Evolutionary conservation across 37 sponge, comb jelly and placozoan species (phyloP).

Genomic region (Oscarella lobularis): DNA sequence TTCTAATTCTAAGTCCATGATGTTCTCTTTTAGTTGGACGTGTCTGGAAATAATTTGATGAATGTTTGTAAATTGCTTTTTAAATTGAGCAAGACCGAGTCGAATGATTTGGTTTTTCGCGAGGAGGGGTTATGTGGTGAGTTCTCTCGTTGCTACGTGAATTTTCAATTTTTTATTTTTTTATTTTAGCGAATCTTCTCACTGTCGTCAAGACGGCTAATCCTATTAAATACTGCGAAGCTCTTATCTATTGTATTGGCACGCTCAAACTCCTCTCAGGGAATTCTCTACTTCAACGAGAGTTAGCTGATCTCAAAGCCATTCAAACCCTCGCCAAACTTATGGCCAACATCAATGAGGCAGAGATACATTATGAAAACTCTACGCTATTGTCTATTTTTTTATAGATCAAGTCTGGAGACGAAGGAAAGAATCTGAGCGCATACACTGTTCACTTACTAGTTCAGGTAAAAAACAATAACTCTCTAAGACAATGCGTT

Average conservation of each 20-base stretch:
- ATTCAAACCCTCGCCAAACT: background rate
- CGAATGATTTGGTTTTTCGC: conserved; percentile 41
- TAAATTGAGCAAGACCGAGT: conserved; percentile 32
- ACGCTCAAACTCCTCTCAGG: conserved; percentile 3
- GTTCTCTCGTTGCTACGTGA: background rate
- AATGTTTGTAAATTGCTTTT: conserved; percentile 71
- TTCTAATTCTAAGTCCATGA: background rate
- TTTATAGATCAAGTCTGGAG: too few species aligned
- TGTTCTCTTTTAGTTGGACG: conserved; percentile 48
- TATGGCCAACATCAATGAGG: background rate
- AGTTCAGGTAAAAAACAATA: background rate
- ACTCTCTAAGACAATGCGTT: too few species aligned
- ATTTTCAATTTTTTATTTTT: background rate
- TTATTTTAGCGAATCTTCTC: background rate
- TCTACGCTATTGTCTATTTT: too few species aligned
- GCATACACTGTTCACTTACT: background rate
- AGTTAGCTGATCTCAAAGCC: background rate
- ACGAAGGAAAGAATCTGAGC: background rate
- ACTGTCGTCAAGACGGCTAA: background rate
- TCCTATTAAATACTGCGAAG: background rate
- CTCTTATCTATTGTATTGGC: background rate
- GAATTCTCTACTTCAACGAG: background rate
- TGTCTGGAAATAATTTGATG: conserved; percentile 61
- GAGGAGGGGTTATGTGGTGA: conserved; percentile 39
- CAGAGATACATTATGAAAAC: background rate